phyloP scores from a whole-genome alignment of 1,140 invertebrate species.

The Drosophila melanica region DNA sequence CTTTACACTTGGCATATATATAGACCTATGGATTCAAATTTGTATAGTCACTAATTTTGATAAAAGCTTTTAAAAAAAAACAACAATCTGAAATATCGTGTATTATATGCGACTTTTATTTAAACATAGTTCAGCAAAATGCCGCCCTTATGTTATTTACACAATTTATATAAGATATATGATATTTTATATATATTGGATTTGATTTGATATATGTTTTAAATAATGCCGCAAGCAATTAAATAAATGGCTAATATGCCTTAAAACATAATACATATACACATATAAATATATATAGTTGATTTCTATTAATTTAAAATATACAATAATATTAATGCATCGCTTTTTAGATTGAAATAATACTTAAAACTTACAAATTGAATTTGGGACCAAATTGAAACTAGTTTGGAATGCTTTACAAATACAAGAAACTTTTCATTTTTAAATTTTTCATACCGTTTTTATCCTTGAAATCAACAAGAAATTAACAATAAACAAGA shows the following conservation, averaged over 20 bases:
- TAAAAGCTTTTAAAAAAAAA: slow-evolving; percentile 15
- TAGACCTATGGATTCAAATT: too few relatives aligned
- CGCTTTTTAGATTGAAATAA: slow-evolving; percentile 56
- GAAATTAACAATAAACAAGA: slow-evolving; percentile 10
- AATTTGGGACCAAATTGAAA: slow-evolving; percentile 76
- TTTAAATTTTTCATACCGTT: slow-evolving; percentile 2
- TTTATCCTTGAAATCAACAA: slow-evolving; percentile 17
- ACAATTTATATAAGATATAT: slow-evolving; percentile 56
- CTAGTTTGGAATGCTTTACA: slow-evolving; percentile 78
- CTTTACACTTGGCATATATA: too few relatives aligned
- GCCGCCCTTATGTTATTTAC: slow-evolving; percentile 55
- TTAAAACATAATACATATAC: slow-evolving; percentile 53
- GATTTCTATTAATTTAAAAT: slow-evolving; percentile 32
- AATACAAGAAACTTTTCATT: slow-evolving; percentile 37
- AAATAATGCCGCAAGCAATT: slow-evolving; percentile 53
- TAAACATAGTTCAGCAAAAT: slow-evolving; percentile 58
- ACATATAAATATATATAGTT: slow-evolving; percentile 45
- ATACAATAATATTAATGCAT: slow-evolving; percentile 39
- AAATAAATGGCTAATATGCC: slow-evolving; percentile 63
- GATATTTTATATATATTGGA: slow-evolving; percentile 18
- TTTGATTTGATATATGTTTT: slow-evolving; percentile 37
- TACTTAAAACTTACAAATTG: slow-evolving; percentile 73
- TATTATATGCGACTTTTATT: slow-evolving; percentile 66
- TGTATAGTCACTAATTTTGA: not conserved
- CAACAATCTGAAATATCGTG: slow-evolving; percentile 11